phyloP scores from a whole-genome alignment of 2,797 vertebrate genomes.

The Pangasius larnaudii region DNA sequence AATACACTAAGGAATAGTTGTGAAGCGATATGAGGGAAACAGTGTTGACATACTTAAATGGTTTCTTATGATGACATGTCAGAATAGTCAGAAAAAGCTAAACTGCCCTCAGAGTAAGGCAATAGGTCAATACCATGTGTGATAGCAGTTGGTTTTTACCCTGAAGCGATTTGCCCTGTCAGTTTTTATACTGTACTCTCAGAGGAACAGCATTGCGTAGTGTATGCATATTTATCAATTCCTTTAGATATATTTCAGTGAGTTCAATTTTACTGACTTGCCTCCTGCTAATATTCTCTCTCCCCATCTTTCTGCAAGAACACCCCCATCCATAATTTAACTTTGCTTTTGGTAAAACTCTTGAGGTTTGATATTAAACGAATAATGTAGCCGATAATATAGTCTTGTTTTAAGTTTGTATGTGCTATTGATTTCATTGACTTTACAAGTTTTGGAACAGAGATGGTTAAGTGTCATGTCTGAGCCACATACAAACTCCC shows the following conservation, averaged over 20 bases:
- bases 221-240: conserved; percentile 41
- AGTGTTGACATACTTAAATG: conserved; percentile 59
- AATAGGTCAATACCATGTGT: conserved; percentile 65
- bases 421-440: not conserved
- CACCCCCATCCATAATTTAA: not conserved
- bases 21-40: conserved; percentile 37
- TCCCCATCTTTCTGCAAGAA: conserved; percentile 2
- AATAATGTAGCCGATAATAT: not conserved
- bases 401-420: not conserved
- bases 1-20: conserved; percentile 22
- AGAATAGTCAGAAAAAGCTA: conserved; percentile 57
- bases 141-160: conserved; percentile 54
- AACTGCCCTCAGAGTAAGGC: conserved; percentile 51
- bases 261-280: conserved; percentile 14
- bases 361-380: not conserved
- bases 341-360: not conserved
- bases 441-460: not conserved
- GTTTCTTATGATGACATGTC: conserved; percentile 56
- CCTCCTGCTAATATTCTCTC: not conserved
- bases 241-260: conserved; percentile 35
- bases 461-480: not conserved
- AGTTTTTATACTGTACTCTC: conserved; percentile 62
- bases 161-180: conserved; percentile 58
- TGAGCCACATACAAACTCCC: not conserved
- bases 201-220: conserved; percentile 39